Evolutionary conservation across 1,140 invertebrate species (phyloP), one percentile per base, ranked within the genome.

Genomic region (Xylocopa sonorina): DNA sequence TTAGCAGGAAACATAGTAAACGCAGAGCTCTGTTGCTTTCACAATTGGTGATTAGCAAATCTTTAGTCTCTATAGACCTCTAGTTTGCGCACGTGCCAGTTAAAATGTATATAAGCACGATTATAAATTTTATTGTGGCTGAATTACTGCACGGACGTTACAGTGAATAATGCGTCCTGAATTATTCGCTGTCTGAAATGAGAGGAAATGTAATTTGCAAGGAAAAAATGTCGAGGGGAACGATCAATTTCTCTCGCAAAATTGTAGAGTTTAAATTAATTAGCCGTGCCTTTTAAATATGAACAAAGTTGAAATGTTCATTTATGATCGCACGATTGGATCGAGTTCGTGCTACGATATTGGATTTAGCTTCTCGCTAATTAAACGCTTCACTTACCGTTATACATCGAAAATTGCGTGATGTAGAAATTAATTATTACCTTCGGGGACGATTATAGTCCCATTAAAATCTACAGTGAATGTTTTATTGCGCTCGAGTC

Each of bases 341-440:
- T 48, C n/a, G 14, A 55, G 29, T 14, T 51, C 18, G 2, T 74
- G 21, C 10, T 3, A n/a, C 27, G 27, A 64, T 50, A 57, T 43
- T 76, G n/a, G 14, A 76, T 76, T 57, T 34, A 18, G 27, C 0
- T 18, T 32, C 21, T 18, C 10, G 27, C 16, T 66, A 76, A 76
- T 57, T 55, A 64, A 57, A 67, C 38, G 38, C 2, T 27, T n/a
- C 29, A 55, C 29, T 57, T 57, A 16, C 38, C 41, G 34, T 18
- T 68, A 38, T n/a, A 57, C 27, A 9, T 41, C 3, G 63, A 46
- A 51, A 27, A 67, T 16, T 46, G 46, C 16, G 27, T 41, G 34
- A 24, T 27, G 32, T 10, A 34, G 21, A 50, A 18, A 66, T 67
- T 55, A 53, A 76, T 55, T 76, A 57, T 76, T 67, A 57, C 51